phyloP scores from a whole-genome alignment of 2,797 vertebrate genomes.

The Tapera naevia region DNA sequence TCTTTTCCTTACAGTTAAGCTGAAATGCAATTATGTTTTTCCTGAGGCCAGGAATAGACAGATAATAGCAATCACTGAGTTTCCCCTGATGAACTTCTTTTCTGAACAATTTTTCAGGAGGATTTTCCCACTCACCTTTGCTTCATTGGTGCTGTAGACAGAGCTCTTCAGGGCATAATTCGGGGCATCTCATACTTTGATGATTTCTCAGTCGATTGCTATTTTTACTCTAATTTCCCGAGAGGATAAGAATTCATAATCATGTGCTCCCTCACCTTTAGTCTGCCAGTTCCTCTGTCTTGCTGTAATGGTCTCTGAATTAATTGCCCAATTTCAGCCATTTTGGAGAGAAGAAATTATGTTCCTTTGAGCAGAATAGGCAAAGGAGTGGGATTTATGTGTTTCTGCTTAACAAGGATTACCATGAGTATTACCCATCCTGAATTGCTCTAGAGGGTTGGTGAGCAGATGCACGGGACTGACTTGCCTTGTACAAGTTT shows the following conservation, averaged over 20 bases:
- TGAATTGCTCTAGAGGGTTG: background rate
- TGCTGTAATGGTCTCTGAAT: background rate
- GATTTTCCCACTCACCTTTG: constrained; percentile 6
- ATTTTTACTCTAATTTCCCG: background rate
- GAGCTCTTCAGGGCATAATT: background rate
- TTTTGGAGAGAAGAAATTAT: background rate
- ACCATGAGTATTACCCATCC: background rate
- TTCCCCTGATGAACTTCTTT: background rate
- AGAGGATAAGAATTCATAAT: background rate
- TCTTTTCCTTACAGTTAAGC: background rate
- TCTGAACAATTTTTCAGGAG: background rate
- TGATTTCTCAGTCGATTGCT: background rate
- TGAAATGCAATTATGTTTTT: constrained; percentile 50
- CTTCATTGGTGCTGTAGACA: background rate
- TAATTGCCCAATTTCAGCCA: background rate
- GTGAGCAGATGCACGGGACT: background rate
- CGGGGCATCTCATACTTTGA: background rate
- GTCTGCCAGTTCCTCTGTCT: background rate
- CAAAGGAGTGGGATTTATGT: background rate
- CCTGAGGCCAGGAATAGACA: constrained; percentile 7
- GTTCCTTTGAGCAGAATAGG: background rate
- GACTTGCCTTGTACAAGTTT: background rate
- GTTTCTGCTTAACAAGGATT: background rate
- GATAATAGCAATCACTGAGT: constrained; percentile 7
- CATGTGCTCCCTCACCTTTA: background rate